Conservation (phyloP, 2,113 vertebrate species). For the Nibea coibor region DNA sequence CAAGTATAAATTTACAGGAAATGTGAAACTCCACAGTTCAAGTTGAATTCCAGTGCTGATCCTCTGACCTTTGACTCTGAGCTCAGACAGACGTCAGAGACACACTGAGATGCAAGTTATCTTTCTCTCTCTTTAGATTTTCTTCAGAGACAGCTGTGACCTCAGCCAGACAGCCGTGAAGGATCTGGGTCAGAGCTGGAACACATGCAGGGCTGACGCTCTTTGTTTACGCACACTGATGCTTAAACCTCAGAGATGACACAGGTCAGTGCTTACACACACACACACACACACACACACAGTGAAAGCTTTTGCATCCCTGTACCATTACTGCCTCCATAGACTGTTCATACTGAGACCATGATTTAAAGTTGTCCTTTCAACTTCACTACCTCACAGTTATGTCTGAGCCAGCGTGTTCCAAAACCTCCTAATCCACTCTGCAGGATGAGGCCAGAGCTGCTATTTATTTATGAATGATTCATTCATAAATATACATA, state of each 20-base stretch:
- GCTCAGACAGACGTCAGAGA: not conserved
- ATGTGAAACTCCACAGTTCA: not conserved
- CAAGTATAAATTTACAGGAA: not conserved
- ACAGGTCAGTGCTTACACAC: not conserved
- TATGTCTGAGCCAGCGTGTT: too few species aligned
- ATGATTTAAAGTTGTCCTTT: too few species aligned
- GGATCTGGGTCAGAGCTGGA: slow-evolving; percentile 1
- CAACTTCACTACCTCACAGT: too few species aligned
- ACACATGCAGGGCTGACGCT: not conserved
- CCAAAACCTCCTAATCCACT: too few species aligned
- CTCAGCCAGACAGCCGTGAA: not conserved
- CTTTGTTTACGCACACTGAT: not conserved
- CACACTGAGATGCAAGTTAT: not conserved
- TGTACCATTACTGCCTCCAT: too few species aligned
- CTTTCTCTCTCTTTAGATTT: not conserved
- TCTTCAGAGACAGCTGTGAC: not conserved
- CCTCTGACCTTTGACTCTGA: not conserved
- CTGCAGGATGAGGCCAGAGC: too few species aligned
- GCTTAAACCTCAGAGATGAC: not conserved
- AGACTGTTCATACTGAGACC: too few species aligned
- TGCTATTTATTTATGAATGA: too few species aligned
- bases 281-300: not conserved
- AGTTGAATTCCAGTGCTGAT: not conserved
- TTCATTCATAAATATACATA: too few species aligned
- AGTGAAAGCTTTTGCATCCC: not conserved